Evolutionary conservation across 35 echinoderm and acorn worm genomes (phyloP).

Genomic region (Heliocidaris tuberculata): DNA sequence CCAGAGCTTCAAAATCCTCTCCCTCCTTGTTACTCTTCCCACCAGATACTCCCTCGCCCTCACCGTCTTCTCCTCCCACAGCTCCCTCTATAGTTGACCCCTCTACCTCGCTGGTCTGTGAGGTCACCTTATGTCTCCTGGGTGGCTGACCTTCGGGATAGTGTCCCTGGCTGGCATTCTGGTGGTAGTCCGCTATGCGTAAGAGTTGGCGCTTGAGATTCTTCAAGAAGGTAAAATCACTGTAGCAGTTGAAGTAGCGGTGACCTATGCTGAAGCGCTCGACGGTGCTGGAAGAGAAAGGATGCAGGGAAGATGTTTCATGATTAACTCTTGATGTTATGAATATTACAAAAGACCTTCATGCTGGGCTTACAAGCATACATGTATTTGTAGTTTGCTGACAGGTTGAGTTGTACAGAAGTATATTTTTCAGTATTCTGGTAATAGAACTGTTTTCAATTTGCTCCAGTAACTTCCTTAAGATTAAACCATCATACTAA

Average conservation of each 20-base stretch:
- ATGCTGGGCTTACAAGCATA: too few species aligned
- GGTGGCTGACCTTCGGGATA: slow-evolving; percentile 36
- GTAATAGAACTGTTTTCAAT: too few species aligned
- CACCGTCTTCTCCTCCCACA: slow-evolving; percentile 34
- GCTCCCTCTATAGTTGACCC: slow-evolving; percentile 32
- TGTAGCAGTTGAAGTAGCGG: slow-evolving; percentile 67
- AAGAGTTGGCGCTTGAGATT: slow-evolving; percentile 71
- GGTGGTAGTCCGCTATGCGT: slow-evolving; percentile 75
- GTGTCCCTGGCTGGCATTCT: slow-evolving; percentile 63
- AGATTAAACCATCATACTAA: too few species aligned
- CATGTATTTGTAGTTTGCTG: too few species aligned
- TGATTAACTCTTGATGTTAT: too few species aligned
- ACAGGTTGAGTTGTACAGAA: too few species aligned
- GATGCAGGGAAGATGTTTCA: neutral
- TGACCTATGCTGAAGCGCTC: slow-evolving; percentile 73
- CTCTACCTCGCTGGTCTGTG: slow-evolving; percentile 12
- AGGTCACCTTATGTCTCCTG: slow-evolving; percentile 32
- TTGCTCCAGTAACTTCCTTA: too few species aligned
- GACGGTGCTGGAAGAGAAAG: slow-evolving; percentile 40
- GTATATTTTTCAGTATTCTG: too few species aligned
- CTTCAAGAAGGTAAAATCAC: slow-evolving; percentile 72
- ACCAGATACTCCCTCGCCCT: slow-evolving; percentile 29
- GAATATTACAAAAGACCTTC: too few species aligned
- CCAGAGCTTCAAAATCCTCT: neutral
- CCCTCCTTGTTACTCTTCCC: slow-evolving; percentile 32